These are phyloP conservation scores for Meloidogyne floridensis DNA, from an alignment of 1,140 invertebrate genomes.

Conservation along the genomic window DNA sequence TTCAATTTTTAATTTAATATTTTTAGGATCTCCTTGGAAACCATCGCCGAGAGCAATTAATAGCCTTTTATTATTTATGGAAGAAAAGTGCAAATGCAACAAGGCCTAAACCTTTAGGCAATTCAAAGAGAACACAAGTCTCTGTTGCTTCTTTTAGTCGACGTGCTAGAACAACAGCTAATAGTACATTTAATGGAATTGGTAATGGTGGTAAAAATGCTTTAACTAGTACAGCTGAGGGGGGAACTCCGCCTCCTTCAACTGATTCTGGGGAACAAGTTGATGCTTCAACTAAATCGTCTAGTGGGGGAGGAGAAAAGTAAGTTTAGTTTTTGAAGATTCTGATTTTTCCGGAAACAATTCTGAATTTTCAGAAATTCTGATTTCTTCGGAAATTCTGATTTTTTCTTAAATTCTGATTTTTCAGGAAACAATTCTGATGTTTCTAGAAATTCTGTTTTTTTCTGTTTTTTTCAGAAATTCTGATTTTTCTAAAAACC, in stretches of 20 bases:
- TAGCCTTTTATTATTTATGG: slow-evolving; percentile 99
- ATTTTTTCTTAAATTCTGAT: too few relatives aligned
- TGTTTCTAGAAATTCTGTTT: neutral
- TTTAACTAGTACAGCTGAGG: neutral
- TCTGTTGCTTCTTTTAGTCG: neutral
- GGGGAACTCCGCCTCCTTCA: neutral
- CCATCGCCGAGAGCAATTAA: slow-evolving; percentile 77
- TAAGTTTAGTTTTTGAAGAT: neutral
- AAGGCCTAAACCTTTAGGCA: slow-evolving; percentile 61
- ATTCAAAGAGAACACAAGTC: slow-evolving; percentile 42
- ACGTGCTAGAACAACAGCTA: slow-evolving; percentile 14
- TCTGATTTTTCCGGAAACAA: neutral
- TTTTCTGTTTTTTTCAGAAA: too few relatives aligned
- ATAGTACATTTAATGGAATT: neutral
- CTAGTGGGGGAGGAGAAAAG: neutral
- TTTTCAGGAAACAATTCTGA: neutral
- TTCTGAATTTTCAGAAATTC: too few relatives aligned
- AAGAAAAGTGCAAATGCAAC: slow-evolving; percentile 99
- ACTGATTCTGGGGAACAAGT: neutral
- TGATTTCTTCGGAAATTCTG: too few relatives aligned
- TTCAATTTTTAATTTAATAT: too few relatives aligned
- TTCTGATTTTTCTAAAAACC: too few relatives aligned
- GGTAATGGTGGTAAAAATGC: neutral
- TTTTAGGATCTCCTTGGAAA: slow-evolving; percentile 17
- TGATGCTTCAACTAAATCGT: neutral